Conservation (phyloP, 2,888 invertebrate species). For the Orthosia gracilis region DNA sequence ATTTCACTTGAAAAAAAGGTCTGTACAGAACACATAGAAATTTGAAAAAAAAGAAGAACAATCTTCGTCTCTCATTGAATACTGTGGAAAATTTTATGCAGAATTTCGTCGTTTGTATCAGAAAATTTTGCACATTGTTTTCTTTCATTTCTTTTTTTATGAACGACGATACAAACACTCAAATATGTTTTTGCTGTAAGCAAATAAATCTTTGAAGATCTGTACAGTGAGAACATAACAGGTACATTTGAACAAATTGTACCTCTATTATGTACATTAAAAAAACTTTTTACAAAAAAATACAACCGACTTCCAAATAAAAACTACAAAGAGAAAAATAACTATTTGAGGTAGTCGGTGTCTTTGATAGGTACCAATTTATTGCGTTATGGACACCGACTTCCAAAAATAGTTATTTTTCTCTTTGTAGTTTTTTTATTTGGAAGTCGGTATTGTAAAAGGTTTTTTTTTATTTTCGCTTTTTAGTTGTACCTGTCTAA, state of each 20-base stretch:
- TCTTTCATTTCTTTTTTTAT: slow-evolving; percentile 3
- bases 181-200: slow-evolving; percentile 6
- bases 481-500: too few relatives aligned
- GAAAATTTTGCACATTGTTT: not conserved
- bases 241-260: not conserved
- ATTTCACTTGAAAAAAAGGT: slow-evolving; percentile 43
- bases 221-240: slow-evolving; percentile 1
- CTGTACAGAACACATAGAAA: slow-evolving; percentile 11
- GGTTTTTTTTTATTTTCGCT: too few relatives aligned
- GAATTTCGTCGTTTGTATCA: not conserved
- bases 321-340: too few relatives aligned
- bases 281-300: too few relatives aligned
- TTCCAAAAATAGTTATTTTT: too few relatives aligned
- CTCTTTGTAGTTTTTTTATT: too few relatives aligned
- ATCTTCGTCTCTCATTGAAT: slow-evolving; percentile 7
- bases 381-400: too few relatives aligned
- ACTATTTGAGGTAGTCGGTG: too few relatives aligned
- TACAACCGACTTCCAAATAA: too few relatives aligned
- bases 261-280: not conserved
- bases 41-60: slow-evolving; percentile 5
- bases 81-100: not conserved
- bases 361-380: too few relatives aligned
- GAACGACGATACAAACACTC: not conserved
- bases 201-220: slow-evolving; percentile 7
- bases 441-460: too few relatives aligned